A percentile compares a stretch with the other conserved stretches of the same genome.
Evolutionary conservation across 1,140 invertebrate genomes (phyloP).

Genomic region (Formica exsecta): DNA sequence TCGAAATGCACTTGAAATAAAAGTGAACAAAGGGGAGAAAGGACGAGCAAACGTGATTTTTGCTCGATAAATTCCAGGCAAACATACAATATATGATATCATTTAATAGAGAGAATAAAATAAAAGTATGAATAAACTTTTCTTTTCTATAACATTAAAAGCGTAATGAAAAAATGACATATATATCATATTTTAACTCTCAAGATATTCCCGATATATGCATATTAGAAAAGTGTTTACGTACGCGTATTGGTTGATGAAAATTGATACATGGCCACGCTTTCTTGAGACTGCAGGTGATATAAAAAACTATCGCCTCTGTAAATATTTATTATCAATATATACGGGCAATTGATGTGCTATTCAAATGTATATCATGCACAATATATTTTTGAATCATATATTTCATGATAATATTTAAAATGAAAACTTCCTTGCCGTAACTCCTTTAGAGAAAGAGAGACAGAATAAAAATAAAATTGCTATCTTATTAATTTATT

Average conservation of each 20-base stretch:
- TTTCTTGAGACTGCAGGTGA: slow-evolving; percentile 26
- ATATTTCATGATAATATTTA: slow-evolving; percentile 32
- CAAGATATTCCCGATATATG: not conserved
- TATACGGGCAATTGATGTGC: slow-evolving; percentile 3
- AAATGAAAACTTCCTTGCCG: slow-evolving; percentile 13
- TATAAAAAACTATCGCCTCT: slow-evolving; percentile 8
- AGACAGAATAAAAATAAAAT: not conserved
- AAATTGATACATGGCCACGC: slow-evolving; percentile 26
- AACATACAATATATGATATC: too few species aligned
- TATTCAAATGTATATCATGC: slow-evolving; percentile 23
- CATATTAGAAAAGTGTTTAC: not conserved
- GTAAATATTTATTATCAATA: slow-evolving; percentile 38
- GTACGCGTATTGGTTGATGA: slow-evolving; percentile 10
- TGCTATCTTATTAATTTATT: not conserved
- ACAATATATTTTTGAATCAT: slow-evolving; percentile 3
- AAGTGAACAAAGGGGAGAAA: too few species aligned
- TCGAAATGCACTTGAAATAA: too few species aligned
- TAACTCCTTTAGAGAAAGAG: not conserved
- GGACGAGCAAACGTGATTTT: too few species aligned
- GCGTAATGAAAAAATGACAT: too few species aligned
- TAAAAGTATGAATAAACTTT: too few species aligned
- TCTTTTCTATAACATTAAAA: too few species aligned
- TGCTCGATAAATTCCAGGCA: too few species aligned
- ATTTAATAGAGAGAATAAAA: too few species aligned
- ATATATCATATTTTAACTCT: not conserved